Percentiles rank a stretch among this genome's conserved stretches.
phyloP scores from a whole-genome alignment of 2,113 vertebrate genomes.

The Dipodomys merriami region DNA sequence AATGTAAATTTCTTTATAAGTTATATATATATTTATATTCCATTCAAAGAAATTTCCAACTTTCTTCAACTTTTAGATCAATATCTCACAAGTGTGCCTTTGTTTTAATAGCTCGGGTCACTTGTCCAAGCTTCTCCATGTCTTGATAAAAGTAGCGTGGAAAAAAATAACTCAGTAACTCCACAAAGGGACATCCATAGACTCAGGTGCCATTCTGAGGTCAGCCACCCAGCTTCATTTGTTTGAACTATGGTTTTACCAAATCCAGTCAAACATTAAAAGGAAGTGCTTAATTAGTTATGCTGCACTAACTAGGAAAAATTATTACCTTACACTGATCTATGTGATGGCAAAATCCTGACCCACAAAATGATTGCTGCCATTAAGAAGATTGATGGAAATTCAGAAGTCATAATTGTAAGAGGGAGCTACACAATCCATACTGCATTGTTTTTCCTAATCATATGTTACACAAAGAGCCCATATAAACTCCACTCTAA shows the following conservation, averaged over 20 bases:
- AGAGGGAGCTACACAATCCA: constrained; percentile 57
- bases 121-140: constrained; percentile 27
- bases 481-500: constrained; percentile 15
- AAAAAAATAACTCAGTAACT: constrained; percentile 58
- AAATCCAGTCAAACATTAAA: constrained; percentile 69
- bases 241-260: constrained; percentile 73
- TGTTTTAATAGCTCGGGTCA: constrained; percentile 34
- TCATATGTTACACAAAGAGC: constrained; percentile 32
- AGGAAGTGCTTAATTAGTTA: constrained; percentile 70
- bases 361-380: constrained; percentile 68
- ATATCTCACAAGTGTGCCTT: constrained; percentile 26
- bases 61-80: constrained; percentile 64
- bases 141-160: constrained; percentile 35
- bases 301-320: constrained; percentile 55
- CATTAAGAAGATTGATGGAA: constrained; percentile 64
- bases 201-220: constrained; percentile 43
- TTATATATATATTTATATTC: constrained; percentile 54
- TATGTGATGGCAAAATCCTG: constrained; percentile 60
- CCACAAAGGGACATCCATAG: constrained; percentile 56
- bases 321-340: constrained; percentile 64
- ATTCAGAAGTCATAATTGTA: constrained; percentile 52
- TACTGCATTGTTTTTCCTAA: constrained; percentile 58
- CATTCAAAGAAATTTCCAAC: constrained; percentile 57
- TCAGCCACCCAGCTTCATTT: constrained; percentile 69
- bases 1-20: constrained; percentile 77